Base-by-base conservation (phyloP, 2,888 invertebrate species). In the Tetragnatha montana region DNA sequence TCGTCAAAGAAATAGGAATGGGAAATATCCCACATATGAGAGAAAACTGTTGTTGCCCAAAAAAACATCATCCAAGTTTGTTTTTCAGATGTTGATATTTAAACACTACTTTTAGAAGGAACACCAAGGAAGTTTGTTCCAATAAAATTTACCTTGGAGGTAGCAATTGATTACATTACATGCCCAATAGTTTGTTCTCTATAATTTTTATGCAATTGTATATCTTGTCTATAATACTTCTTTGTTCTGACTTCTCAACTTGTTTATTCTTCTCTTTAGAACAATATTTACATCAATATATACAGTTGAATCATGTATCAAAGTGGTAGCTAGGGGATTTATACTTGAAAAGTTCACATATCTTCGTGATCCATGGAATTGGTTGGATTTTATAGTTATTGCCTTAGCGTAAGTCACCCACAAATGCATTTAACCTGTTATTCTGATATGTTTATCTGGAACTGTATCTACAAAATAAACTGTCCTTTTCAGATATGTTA, bases 281-380 rank as follows among this genome's bases (percentile, higher is more conserved):
- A 97, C 98, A 95, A 97, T 98, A 96, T 99, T 99, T 96, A 98
- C 99, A 95, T 98, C 98, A 95, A 98, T 99, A 96, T 99, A 99
- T 96, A 99, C 99, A 95, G 97, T 98, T 96, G 99, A 99, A 96
- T 98, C 98, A 94, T 96, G 98, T 95, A 97, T 98, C 95, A 99
- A 99, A 96, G 98, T 98, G 96, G 97, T 98, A 96, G 98, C 98
- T 95, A 96, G 99, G 96, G 99, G 99, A 95, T 98, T 98, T 96
- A 98, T 99, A 95, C 96, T 99, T 95, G 96, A 97, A 96, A 97
- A 97, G 95, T 99, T 99, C 97, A 98, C 99, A 96, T 99, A 99
- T 96, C 98, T 99, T 96, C 97, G 99, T 96, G 99, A 99, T 96
- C 98, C 98, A 96, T 99, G 99, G 99, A 99, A 99, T 96, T 99